A percentile compares a stretch with the other conserved stretches of the same genome.
phyloP scores from a whole-genome alignment of 37 sponge, comb jelly and placozoan species.

The Spongilla lacustris region DNA sequence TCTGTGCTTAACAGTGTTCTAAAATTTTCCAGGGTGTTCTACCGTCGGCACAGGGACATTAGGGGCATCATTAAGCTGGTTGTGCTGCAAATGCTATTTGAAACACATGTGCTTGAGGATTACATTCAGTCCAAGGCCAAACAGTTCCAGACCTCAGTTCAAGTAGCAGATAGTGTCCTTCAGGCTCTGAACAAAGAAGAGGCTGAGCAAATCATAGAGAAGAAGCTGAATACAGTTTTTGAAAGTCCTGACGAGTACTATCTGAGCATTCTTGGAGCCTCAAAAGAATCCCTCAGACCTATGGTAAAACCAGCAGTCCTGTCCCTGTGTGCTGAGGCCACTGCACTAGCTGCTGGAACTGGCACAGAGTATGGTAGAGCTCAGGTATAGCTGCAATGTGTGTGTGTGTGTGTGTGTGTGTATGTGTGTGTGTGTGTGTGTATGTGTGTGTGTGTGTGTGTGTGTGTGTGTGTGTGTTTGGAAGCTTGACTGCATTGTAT shows the following conservation, averaged over 20 bases:
- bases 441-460: not conserved
- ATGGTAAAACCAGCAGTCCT: conserved; percentile 76
- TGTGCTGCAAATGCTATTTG: conserved; percentile 70
- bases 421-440: not conserved
- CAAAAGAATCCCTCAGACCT: conserved; percentile 33
- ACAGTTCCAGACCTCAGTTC: conserved; percentile 47
- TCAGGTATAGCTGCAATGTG: not conserved
- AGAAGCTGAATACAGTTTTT: conserved; percentile 42
- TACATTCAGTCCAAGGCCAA: conserved; percentile 58
- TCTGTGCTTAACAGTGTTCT: too few species aligned
- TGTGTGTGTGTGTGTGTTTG: not conserved
- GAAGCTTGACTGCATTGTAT: too few species aligned
- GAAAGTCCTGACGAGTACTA: conserved; percentile 58
- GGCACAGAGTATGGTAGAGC: not conserved
- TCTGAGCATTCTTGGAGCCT: conserved; percentile 55
- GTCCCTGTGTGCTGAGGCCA: conserved; percentile 79
- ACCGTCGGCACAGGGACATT: conserved; percentile 57
- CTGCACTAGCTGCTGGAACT: conserved; percentile 33
- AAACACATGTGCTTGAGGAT: conserved; percentile 57
- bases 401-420: not conserved
- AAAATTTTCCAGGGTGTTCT: conserved; percentile 79
- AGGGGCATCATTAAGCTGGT: conserved; percentile 56
- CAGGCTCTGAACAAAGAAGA: conserved; percentile 52
- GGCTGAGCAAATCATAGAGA: conserved; percentile 40
- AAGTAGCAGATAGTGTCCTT: conserved; percentile 56